Base-by-base conservation (phyloP, 1,140 invertebrate species). In the Saxidomus purpurata region DNA sequence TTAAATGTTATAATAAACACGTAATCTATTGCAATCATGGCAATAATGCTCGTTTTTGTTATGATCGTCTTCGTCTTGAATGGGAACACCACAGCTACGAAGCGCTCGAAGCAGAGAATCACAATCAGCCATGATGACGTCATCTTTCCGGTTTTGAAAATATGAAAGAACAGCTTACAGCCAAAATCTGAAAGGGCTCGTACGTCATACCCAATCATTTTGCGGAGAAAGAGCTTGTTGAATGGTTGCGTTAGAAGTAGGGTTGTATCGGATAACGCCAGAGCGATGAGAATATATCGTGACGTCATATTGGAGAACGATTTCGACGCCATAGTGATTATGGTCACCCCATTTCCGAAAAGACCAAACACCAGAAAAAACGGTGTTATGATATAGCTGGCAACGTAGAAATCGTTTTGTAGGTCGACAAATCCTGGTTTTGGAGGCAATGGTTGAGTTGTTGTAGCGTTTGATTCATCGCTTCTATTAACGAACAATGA, bases 51-150 rank as follows among this genome's bases (percentile, higher is more conserved):
- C 19, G 31, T 63, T 59, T 84, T 91, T 19, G 90, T 91, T 79
- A 84, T 89, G 31, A 92, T 84, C 0, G 80, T 34, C 28, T 90
- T 91, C 2, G 80, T 49, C 74, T 89, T 88, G 11, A 92, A 61
- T 28, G 92, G 92, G 25, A 92, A 90, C 22, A 82, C 83, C 8
- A 92, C 89, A 49, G 91, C 90, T n/a, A 92, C 19, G 34, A 92
- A 90, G 34, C 92, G 69, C 63, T 92, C 92, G 36, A 92, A 61
- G 63, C 89, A 84, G 36, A 92, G 52, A 31, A 89, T 80, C 22
- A 92, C 84, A 11, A 93, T 88, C 15, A 93, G 81, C 89, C 92
- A 93, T 28, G 92, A 89, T 49, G 92, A 93, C 31, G 91, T 82
- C 91, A 92, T 90, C 63, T 93, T 93, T 13, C 81, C 79, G 0